Base-by-base conservation (phyloP, 2,113 vertebrate species). In the Scomber japonicus region DNA sequence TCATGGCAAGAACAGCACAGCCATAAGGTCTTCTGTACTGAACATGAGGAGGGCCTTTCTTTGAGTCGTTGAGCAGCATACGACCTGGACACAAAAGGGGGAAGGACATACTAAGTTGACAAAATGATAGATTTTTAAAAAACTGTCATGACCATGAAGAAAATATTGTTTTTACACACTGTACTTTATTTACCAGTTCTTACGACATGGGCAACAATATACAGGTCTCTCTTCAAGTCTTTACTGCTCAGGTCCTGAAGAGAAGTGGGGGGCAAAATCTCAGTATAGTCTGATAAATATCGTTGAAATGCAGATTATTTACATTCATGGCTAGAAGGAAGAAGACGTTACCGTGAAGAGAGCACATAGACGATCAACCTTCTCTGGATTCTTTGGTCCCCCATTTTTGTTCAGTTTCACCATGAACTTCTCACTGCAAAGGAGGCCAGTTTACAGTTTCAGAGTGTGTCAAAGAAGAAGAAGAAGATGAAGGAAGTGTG, bases 331-430 rank as follows among this genome's bases (percentile, higher is more conserved):
- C 13, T 7, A 40, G 10, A 45, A 46, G 11, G 30, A 8, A n/a
- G 49, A 15, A 50, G 50, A 27, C n/a, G 12, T 78, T 96, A 98
- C 97, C 90, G 97, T 99, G 92, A 98, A 98, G 86, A 98, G 95
- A 3, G 97, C 97, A 88, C 97, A 99, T 91, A 99, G 96, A 50
- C 97, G 96, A 81, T 99, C 98, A 63, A 96, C 96, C 91, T 98
- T 99, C 93, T 99, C 98, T 1, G 97, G 97, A 81, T 99, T 99
- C 92, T 97, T 97, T 85, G 97, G 97, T 70, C 97, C 97, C 88
- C 97, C 97, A 0, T 97, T 99, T 95, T 98, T 99, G 95, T 99
- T 99, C 78, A 99, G 93, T 91, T 96, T 97, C 92, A 98, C 97
- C 95, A 99, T 95, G 92, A 99, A 99, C 83, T 96, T 97, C 94